Evolutionary conservation across 2,113 vertebrate genomes (phyloP).

Genomic region (Artemisiospiza belli): DNA sequence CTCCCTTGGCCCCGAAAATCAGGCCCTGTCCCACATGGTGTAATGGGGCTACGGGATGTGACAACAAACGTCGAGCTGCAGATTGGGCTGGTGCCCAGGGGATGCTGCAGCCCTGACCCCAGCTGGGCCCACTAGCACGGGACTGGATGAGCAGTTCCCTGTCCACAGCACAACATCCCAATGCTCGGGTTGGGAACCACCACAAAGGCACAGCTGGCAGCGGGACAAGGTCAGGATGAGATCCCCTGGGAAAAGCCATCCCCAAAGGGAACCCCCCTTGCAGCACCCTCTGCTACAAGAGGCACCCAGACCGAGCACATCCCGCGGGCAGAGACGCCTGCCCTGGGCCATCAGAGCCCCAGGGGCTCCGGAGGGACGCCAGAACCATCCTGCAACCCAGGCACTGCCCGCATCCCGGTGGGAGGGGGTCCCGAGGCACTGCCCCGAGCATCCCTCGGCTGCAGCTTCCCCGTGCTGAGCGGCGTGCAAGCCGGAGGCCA

Average conservation of each 20-base stretch:
- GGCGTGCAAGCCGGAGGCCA: conserved; percentile 78
- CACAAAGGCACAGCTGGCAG: background rate
- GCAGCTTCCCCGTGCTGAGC: conserved; percentile 26
- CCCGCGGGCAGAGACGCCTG: background rate
- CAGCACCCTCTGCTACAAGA: background rate
- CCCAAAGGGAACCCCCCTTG: accelerated
- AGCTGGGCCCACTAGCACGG: background rate
- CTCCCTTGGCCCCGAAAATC: background rate
- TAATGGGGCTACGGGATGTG: accelerated
- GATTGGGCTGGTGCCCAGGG: accelerated
- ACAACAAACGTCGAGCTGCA: background rate
- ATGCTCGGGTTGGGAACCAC: background rate
- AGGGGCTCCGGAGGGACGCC: background rate
- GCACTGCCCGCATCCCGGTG: accelerated
- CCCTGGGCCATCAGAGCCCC: background rate
- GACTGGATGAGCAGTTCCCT: background rate
- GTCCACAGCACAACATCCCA: background rate
- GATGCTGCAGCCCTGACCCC: background rate
- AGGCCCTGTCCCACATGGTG: background rate
- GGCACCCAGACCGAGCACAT: background rate
- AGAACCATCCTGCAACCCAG: background rate
- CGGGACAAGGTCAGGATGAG: background rate
- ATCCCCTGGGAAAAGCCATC: background rate
- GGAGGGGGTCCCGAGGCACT: background rate
- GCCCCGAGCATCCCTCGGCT: background rate